phyloP scores from a whole-genome alignment of 2,888 invertebrate genomes.

The Arenicola marina region DNA sequence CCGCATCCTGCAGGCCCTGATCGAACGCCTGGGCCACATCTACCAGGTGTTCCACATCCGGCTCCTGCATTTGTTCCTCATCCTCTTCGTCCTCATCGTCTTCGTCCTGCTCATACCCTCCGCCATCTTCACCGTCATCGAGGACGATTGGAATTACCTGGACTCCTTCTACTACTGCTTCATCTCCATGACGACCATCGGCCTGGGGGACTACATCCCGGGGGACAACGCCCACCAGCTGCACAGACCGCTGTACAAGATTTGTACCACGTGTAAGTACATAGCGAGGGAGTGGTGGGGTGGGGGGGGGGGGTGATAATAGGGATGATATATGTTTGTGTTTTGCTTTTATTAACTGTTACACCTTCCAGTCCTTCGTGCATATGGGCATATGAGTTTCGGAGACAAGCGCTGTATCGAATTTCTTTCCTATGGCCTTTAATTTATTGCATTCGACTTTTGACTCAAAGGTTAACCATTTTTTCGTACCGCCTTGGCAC shows the following conservation, averaged over 20 bases:
- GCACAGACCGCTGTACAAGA: slow-evolving; percentile 81
- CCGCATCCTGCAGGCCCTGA: slow-evolving; percentile 65
- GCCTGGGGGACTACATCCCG: slow-evolving; percentile 87
- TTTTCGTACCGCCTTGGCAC: too few species aligned
- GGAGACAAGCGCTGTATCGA: neutral
- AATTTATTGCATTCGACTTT: too few species aligned
- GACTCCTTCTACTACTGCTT: slow-evolving; percentile 91
- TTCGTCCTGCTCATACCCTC: slow-evolving; percentile 79
- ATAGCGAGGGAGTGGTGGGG: too few species aligned
- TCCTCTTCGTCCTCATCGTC: slow-evolving; percentile 64
- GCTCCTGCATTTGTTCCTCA: slow-evolving; percentile 74
- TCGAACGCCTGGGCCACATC: slow-evolving; percentile 42
- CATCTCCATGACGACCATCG: slow-evolving; percentile 84
- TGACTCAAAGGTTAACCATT: too few species aligned
- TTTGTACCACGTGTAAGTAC: slow-evolving; percentile 74
- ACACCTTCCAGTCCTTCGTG: too few species aligned
- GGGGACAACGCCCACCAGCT: slow-evolving; percentile 77
- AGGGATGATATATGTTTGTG: too few species aligned
- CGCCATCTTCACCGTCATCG: slow-evolving; percentile 73
- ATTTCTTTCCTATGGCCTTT: too few species aligned
- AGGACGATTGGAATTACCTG: slow-evolving; percentile 81
- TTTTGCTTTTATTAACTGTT: neutral
- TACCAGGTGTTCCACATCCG: slow-evolving; percentile 66
- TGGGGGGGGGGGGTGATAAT: too few species aligned
- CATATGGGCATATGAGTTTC: neutral